Evolutionary conservation across 2,797 vertebrate species (phyloP).

Genomic region (Arremon brunneinucha): DNA sequence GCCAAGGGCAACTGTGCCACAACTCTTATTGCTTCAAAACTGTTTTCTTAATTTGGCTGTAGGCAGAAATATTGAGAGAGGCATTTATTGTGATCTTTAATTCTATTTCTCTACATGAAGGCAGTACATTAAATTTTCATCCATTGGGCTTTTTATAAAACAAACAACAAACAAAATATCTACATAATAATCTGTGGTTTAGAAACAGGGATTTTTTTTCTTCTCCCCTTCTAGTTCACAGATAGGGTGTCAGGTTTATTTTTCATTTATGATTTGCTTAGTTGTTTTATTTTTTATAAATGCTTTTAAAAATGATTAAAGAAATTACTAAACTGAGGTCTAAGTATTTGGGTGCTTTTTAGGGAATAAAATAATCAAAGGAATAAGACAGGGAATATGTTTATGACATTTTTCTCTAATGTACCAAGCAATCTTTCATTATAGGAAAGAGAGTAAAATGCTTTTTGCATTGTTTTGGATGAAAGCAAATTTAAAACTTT

Average conservation of each 20-base stretch:
- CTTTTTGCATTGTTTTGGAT: not conserved
- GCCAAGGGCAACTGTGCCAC: not conserved
- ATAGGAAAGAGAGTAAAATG: not conserved
- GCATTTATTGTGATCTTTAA: not conserved
- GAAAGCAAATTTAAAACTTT: not conserved
- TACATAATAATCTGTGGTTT: not conserved
- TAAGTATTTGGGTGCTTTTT: conserved; percentile 26
- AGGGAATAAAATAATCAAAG: not conserved
- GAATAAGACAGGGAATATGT: not conserved
- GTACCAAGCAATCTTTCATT: not conserved
- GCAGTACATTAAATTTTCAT: not conserved
- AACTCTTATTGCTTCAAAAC: not conserved
- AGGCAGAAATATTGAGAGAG: not conserved
- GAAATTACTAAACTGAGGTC: not conserved
- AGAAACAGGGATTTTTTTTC: not conserved
- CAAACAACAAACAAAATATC: conserved; percentile 14
- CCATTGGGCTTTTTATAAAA: conserved; percentile 1
- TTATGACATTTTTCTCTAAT: conserved; percentile 6
- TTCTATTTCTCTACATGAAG: not conserved
- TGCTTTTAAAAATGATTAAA: conserved; percentile 33
- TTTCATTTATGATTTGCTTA: conserved; percentile 5
- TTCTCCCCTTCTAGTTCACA: not conserved
- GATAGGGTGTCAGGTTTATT: not conserved
- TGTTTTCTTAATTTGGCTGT: not conserved
- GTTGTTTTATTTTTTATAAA: conserved; percentile 10